Percentiles rank a stretch among this genome's conserved stretches.
Conservation (phyloP, 1,140 invertebrate genomes). For the Ooceraea biroi region DNA sequence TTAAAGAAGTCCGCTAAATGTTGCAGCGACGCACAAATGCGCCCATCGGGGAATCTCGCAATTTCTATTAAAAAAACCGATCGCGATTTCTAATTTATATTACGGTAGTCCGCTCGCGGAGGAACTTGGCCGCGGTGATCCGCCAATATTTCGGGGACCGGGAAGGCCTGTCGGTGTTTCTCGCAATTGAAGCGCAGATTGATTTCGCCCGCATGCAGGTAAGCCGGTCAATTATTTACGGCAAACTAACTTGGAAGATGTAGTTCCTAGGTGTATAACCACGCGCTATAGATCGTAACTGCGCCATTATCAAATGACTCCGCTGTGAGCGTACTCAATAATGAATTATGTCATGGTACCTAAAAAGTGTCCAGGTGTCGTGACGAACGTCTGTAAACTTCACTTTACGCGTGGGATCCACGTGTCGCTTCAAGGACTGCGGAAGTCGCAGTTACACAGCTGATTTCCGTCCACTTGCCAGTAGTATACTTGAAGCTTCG, state of each 20-base stretch:
- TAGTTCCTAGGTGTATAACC: not conserved
- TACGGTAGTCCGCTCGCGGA: not conserved
- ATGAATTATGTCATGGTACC: not conserved
- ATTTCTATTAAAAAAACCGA: conserved; percentile 26
- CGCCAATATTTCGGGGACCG: conserved; percentile 32
- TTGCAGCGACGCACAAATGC: conserved; percentile 8
- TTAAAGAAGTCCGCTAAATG: too few species aligned
- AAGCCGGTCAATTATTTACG: conserved; percentile 37
- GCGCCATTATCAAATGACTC: conserved; percentile 7
- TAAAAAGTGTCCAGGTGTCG: not conserved
- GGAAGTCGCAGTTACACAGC: not conserved
- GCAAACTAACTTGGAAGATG: not conserved
- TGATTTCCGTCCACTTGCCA: not conserved
- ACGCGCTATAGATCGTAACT: not conserved
- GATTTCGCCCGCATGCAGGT: conserved; percentile 13
- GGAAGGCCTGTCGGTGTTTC: not conserved
- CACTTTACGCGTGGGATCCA: not conserved
- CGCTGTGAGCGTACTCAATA: not conserved
- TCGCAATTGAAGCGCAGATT: conserved; percentile 11
- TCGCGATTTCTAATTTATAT: conserved; percentile 58
- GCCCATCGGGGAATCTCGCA: not conserved
- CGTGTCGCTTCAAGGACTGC: not conserved
- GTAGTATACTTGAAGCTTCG: not conserved
- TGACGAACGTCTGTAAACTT: not conserved
- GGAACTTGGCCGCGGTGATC: conserved; percentile 4